Evolutionary conservation across 2,888 invertebrate genomes (phyloP).

Genomic region (Clivina fossor): DNA sequence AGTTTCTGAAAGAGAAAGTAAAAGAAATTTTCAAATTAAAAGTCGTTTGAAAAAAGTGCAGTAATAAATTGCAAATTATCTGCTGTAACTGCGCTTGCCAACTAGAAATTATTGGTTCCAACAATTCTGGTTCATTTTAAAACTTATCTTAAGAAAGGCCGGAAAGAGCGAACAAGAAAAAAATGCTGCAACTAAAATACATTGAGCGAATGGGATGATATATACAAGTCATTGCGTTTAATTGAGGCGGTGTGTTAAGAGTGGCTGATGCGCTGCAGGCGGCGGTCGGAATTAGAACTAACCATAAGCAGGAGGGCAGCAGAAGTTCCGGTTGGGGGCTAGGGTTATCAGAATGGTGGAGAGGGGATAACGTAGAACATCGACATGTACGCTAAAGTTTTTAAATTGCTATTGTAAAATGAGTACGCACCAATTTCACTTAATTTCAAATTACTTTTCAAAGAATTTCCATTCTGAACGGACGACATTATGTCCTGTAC

Average conservation of each 20-base stretch:
- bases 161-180: background rate
- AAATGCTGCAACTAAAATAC: background rate
- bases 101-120: too few species aligned
- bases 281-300: conserved; percentile 23
- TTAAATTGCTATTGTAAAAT: conserved; percentile 43
- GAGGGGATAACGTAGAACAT: background rate
- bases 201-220: conserved; percentile 32
- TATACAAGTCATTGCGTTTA: conserved; percentile 35
- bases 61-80: too few species aligned
- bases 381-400: conserved; percentile 35
- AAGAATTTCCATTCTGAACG: conserved; percentile 48
- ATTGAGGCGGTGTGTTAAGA: conserved; percentile 25
- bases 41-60: too few species aligned
- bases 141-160: too few species aligned
- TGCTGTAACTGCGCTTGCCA: too few species aligned
- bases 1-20: too few species aligned
- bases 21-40: too few species aligned
- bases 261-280: conserved; percentile 10
- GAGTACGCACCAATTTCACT: conserved; percentile 45
- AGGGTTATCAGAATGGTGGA: conserved; percentile 1
- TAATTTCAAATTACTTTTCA: conserved; percentile 51
- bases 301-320: conserved; percentile 16
- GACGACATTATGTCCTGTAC: too few species aligned
- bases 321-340: background rate
- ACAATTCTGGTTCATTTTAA: too few species aligned